Conservation (phyloP, 2,113 vertebrate genomes). For the Halcyon senegalensis region DNA sequence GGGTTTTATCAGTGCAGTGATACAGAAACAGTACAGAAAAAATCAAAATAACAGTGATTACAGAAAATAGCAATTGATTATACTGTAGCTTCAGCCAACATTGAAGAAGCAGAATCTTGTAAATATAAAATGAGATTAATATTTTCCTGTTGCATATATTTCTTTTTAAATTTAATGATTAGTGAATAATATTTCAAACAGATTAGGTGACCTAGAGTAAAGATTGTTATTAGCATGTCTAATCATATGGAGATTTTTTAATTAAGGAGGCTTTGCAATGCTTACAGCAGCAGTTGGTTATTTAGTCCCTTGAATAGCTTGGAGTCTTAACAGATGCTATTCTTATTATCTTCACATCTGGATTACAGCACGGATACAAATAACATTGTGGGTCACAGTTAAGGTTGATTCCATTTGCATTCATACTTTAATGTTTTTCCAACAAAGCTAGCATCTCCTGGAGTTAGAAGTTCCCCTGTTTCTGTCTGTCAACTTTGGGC, state of each 20-base stretch:
- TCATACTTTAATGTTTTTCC: slow-evolving; percentile 45
- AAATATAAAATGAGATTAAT: slow-evolving; percentile 44
- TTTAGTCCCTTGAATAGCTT: slow-evolving; percentile 55
- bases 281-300: slow-evolving; percentile 56
- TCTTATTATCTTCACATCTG: slow-evolving; percentile 70
- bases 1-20: neutral
- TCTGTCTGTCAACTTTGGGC: neutral
- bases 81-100: neutral
- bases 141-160: slow-evolving; percentile 10
- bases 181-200: slow-evolving; percentile 55
- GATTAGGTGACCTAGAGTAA: slow-evolving; percentile 56
- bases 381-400: slow-evolving; percentile 41
- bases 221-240: slow-evolving; percentile 62
- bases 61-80: neutral
- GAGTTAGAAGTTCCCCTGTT: slow-evolving; percentile 18
- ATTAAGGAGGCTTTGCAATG: slow-evolving; percentile 59
- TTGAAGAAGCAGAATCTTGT: neutral
- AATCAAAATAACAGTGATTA: neutral
- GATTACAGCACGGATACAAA: slow-evolving; percentile 63
- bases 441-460: slow-evolving; percentile 38
- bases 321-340: slow-evolving; percentile 65
- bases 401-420: slow-evolving; percentile 53
- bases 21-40: neutral
- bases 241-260: slow-evolving; percentile 69
- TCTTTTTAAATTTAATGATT: slow-evolving; percentile 36